Evolutionary conservation across 2,888 invertebrate genomes (phyloP), one percentile per base, ranked within the genome.

Genomic region (Lycocerus yunnanus): DNA sequence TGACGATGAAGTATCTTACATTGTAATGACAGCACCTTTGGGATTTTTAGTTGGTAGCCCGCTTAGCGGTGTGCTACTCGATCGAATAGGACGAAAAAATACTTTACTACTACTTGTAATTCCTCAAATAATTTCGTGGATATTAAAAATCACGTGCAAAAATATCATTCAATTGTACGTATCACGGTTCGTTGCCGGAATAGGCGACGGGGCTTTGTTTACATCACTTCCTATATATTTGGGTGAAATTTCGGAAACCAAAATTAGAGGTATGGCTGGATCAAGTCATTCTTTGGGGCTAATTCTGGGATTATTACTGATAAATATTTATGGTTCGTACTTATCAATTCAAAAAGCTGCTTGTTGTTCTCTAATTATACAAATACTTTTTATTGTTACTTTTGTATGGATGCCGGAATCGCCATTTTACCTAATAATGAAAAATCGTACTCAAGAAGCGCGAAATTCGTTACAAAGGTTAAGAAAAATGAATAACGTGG

Each of bases 381-480:
- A 80, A 13, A 68, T 79, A 24, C 77, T 58, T 15, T 84, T 15
- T 81, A 81, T 10, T 73, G 71, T 71, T 81, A 82, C 75, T 75
- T 84, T 20, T 24, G 11, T 71, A 13, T 73, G 70, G 68, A 72
- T 92, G 83, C 93, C 93, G 11, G 93, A 93, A 86, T 88, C 90
- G 0, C 91, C 91, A 0, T 87, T 89, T 72, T 88, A 85, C 78
- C 81, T 84, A 71, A 77, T 88, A 15, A 84, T 86, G 68, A 85
- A 83, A 60, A 83, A 83, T 9, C 21, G 78, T 59, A 59, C 18
- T 2, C 77, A 80, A 15, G 80, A 81, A 20, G 84, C 84, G 1
- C 77, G 71, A 60, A 69, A 75, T 16, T 76, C 81, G 3, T 73
- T 86, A 27, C 77, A 77, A 70, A 81, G 78, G 63, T 67, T 86